Evolutionary conservation across 2,113 vertebrate genomes (phyloP).

Genomic region (Anolis carolinensis): DNA sequence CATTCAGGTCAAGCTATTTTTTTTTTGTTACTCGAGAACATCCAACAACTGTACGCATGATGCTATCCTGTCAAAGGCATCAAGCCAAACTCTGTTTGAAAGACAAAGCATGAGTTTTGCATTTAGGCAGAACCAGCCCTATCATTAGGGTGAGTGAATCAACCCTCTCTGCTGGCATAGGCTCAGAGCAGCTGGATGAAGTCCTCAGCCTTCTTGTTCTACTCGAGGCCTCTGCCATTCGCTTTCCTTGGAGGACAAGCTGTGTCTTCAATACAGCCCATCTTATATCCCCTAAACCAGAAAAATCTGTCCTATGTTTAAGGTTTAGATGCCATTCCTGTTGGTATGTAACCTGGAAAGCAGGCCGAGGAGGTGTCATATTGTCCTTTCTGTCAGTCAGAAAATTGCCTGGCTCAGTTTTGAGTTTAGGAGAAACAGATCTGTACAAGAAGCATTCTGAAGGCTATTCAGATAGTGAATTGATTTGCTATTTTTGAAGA

Average conservation of each 20-base stretch:
- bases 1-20: neutral
- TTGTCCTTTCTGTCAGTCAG: too few species aligned
- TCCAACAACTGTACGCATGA: fast-evolving
- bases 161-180: neutral
- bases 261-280: too few species aligned
- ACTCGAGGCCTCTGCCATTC: too few species aligned
- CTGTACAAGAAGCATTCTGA: neutral
- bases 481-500: neutral
- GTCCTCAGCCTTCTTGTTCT: too few species aligned
- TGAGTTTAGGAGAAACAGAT: neutral
- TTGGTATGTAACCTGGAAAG: too few species aligned
- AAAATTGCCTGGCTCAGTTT: neutral
- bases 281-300: too few species aligned
- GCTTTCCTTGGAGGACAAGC: too few species aligned
- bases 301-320: too few species aligned
- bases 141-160: neutral
- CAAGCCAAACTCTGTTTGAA: fast-evolving
- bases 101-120: neutral
- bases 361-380: too few species aligned
- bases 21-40: neutral
- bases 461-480: neutral
- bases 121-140: neutral
- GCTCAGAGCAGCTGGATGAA: too few species aligned
- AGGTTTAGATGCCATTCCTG: too few species aligned
- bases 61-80: fast-evolving